phyloP scores from a whole-genome alignment of 2,113 vertebrate species.

The Nycticorax nycticorax region DNA sequence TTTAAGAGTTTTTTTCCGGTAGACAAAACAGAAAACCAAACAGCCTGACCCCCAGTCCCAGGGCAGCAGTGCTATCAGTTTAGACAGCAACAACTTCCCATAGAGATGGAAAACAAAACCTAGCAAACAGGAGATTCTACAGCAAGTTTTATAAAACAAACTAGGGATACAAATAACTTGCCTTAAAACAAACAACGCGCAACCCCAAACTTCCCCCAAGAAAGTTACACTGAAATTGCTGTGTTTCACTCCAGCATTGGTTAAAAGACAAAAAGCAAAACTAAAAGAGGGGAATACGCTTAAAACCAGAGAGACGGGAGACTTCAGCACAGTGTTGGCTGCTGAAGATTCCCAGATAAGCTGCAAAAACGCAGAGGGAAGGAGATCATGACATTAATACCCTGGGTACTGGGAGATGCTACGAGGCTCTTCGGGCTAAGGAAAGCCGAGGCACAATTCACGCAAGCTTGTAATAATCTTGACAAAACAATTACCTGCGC shows the following conservation, averaged over 20 bases:
- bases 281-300: neutral
- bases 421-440: neutral
- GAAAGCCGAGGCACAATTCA: neutral
- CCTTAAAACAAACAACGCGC: neutral
- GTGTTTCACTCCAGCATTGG: neutral
- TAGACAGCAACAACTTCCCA: neutral
- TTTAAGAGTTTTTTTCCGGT: neutral
- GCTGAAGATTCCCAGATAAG: neutral
- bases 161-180: neutral
- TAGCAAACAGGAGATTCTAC: neutral
- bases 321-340: neutral
- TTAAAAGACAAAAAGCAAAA: neutral
- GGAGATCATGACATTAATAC: neutral
- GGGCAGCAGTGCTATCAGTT: neutral
- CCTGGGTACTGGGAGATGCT: neutral
- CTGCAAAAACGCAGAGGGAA: neutral
- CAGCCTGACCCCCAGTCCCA: neutral
- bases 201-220: neutral
- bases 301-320: neutral
- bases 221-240: neutral
- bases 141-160: neutral
- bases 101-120: neutral
- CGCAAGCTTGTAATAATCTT: slow-evolving; percentile 1
- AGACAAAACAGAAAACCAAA: neutral
- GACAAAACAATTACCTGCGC: neutral